These are phyloP conservation scores for Lanius collurio DNA, from an alignment of 2,113 vertebrate genomes.

Conservation along the genomic window DNA sequence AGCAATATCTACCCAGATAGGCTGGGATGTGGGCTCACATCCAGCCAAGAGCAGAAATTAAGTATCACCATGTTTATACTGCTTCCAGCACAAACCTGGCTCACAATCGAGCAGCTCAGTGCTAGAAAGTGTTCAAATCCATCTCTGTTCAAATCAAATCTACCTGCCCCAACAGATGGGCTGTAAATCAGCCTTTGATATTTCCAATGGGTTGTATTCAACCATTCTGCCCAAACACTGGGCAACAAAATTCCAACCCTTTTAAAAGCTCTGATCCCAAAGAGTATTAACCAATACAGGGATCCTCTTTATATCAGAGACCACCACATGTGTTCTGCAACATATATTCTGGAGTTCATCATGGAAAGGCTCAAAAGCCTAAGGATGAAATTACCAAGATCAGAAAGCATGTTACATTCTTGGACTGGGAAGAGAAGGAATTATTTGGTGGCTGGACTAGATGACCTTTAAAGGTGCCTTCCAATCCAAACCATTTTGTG, in stretches of 20 bases:
- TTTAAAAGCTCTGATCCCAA: background rate
- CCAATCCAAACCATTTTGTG: background rate
- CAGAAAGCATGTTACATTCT: background rate
- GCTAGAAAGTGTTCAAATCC: background rate
- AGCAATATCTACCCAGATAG: background rate
- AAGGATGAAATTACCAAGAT: background rate
- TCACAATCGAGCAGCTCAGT: background rate
- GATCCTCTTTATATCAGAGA: background rate
- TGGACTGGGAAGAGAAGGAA: background rate
- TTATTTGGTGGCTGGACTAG: background rate
- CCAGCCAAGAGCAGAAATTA: background rate
- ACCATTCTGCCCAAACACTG: accelerated
- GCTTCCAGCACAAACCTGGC: background rate
- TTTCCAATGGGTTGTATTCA: background rate
- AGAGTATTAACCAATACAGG: background rate
- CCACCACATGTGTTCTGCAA: background rate
- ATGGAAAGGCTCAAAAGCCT: background rate
- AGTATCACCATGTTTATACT: background rate
- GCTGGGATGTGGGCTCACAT: background rate
- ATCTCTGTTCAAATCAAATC: background rate
- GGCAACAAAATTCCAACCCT: background rate
- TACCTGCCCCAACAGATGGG: background rate
- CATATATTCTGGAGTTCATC: background rate
- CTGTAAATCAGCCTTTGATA: background rate
- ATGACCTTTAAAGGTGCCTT: background rate